Base-by-base conservation (phyloP, 2,888 invertebrate species). In the Epinotia demarniana region DNA sequence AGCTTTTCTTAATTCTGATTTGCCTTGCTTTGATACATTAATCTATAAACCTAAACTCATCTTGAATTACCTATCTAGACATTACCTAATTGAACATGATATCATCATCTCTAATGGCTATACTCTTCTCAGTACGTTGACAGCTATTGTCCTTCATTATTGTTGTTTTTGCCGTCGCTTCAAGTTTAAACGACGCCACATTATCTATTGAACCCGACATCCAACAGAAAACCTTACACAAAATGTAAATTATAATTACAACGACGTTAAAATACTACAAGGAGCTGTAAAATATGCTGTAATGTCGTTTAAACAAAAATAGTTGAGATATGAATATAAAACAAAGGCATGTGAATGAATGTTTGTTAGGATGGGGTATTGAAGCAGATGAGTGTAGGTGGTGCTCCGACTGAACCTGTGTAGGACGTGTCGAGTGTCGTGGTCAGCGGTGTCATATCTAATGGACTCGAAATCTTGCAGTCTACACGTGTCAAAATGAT, bases 391-490 rank as follows among this genome's bases (percentile, higher is more conserved):
- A 19, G 53, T 60, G 75, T 27, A 61, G 75, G 75, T 19, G 55
- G 75, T 75, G 66, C 46, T 13, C 27, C 27, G 67, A 72, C 62
- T 46, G 67, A 27, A 57, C 71, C 72, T 46, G 72, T 11, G 1
- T 12, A 39, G 55, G 64, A 72, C 55, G 61, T 72, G 75, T 75
- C 75, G 67, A 75, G 75, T 75, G 67, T 75, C 75, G 67, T n/a
- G 70, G 74, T 61, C 75, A 61, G 55, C 58, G 62, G 53, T 75
- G 70, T 60, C 64, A 64, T 75, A 60, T n/a, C 66, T 75, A 75
- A 75, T 75, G 72, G 71, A 27, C 67, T 72, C 72, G 75, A 72
- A 67, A 67, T 72, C 55, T 71, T 62, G 61, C 55, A 66, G 43
- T 71, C 70, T 60, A 53, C 71, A 70, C 27, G 53, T 61, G 61